These are phyloP conservation scores for Fragum whitleyi DNA, from an alignment of 2,888 invertebrate genomes.

Conservation along the genomic window DNA sequence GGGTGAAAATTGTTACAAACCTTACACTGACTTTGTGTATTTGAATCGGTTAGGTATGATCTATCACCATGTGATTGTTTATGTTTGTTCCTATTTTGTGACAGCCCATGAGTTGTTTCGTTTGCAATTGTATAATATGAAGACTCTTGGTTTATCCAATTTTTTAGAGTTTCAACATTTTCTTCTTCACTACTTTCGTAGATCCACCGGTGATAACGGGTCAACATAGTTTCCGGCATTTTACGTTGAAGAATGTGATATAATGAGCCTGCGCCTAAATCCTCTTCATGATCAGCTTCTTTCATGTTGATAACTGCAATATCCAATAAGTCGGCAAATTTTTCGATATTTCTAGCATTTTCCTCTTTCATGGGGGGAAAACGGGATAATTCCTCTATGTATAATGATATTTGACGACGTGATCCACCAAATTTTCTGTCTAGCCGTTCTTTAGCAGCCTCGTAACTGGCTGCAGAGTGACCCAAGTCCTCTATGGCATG, in stretches of 20 bases:
- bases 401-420: background rate
- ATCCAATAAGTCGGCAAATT: background rate
- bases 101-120: slow-evolving; percentile 34
- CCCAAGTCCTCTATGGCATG: background rate
- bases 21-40: slow-evolving; percentile 23
- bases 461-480: slow-evolving; percentile 11
- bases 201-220: slow-evolving; percentile 40
- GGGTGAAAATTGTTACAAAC: slow-evolving; percentile 24
- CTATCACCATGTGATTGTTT: background rate
- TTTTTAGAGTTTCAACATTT: slow-evolving; percentile 8
- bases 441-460: background rate
- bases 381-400: background rate
- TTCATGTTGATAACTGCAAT: slow-evolving; percentile 14
- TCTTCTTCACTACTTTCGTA: slow-evolving; percentile 30
- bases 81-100: no score
- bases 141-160: no score
- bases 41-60: background rate
- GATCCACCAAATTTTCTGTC: slow-evolving; percentile 5
- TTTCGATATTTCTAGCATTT: background rate
- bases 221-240: slow-evolving; percentile 38
- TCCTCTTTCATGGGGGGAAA: slow-evolving; percentile 7
- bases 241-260: slow-evolving; percentile 12
- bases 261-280: background rate
- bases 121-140: no score
- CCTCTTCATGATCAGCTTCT: slow-evolving; percentile 6